Evolutionary conservation across 2,113 vertebrate genomes (phyloP).

Genomic region (Aythya baeri): DNA sequence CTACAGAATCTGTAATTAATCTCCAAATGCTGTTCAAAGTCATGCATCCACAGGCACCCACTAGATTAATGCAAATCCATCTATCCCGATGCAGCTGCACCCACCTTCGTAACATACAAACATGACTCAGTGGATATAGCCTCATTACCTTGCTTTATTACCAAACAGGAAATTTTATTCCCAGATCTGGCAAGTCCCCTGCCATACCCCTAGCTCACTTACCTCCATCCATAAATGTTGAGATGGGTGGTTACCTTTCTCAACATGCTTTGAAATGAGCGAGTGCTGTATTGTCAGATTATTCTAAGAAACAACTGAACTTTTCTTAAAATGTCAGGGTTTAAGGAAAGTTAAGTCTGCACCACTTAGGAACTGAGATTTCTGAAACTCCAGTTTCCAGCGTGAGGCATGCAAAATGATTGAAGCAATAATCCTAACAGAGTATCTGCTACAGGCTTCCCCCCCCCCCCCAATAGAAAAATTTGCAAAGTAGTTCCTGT

Average conservation of each 20-base stretch:
- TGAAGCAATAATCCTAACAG: background rate
- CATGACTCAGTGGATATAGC: too few species aligned
- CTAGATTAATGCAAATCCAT: background rate
- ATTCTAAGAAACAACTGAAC: background rate
- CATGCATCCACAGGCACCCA: background rate
- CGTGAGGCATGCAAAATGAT: background rate
- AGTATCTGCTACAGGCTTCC: background rate
- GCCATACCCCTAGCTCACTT: background rate
- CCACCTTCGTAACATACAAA: background rate
- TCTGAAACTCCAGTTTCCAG: background rate
- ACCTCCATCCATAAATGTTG: rapidly evolving
- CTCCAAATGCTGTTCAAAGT: background rate
- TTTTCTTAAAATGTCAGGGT: background rate
- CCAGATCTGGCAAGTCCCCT: background rate
- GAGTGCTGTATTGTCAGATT: rapidly evolving
- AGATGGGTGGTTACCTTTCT: background rate
- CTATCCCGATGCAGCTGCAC: background rate
- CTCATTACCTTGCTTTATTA: background rate
- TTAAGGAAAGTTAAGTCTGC: background rate
- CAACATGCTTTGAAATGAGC: background rate
- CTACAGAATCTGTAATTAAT: background rate
- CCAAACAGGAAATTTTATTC: background rate
- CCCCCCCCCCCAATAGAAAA: background rate
- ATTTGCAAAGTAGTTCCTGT: background rate
- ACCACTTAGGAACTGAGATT: background rate